Conservation (phyloP, 2,113 vertebrate genomes). For the Noturus placidus region DNA sequence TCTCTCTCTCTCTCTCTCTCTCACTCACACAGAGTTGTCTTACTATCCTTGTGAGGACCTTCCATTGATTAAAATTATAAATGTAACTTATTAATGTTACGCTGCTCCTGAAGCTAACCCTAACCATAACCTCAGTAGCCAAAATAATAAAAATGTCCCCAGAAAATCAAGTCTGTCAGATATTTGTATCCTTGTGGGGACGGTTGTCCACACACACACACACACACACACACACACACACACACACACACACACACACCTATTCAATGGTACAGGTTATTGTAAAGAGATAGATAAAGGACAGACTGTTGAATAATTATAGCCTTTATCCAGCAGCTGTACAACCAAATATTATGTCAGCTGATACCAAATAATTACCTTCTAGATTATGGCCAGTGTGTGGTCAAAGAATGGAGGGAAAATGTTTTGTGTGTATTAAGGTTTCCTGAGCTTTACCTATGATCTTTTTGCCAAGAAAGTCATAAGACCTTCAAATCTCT, state of each 20-base stretch:
- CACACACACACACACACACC: conserved; percentile 15
- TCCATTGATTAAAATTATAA: background rate
- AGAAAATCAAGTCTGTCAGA: background rate
- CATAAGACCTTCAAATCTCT: background rate
- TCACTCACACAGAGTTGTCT: background rate
- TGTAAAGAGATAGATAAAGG: conserved; percentile 24
- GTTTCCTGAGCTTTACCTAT: background rate
- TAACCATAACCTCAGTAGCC: background rate
- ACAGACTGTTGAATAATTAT: conserved; percentile 44
- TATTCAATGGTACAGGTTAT: conserved; percentile 29
- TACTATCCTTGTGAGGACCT: background rate
- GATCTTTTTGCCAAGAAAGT: background rate
- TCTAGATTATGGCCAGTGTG: background rate
- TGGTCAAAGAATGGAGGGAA: background rate
- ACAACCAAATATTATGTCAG: conserved; percentile 41
- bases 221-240: conserved; percentile 24
- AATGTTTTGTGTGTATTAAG: background rate
- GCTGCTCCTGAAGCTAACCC: background rate
- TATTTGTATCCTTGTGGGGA: background rate
- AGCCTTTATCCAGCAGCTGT: conserved; percentile 41
- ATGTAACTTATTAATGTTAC: background rate
- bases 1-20: background rate
- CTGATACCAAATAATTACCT: conserved; percentile 24
- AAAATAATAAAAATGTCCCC: background rate
- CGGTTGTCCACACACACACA: background rate